Evolutionary conservation across 2,888 invertebrate species (phyloP), one percentile per base, ranked within the genome.

Genomic region (Euzophera pinguis): DNA sequence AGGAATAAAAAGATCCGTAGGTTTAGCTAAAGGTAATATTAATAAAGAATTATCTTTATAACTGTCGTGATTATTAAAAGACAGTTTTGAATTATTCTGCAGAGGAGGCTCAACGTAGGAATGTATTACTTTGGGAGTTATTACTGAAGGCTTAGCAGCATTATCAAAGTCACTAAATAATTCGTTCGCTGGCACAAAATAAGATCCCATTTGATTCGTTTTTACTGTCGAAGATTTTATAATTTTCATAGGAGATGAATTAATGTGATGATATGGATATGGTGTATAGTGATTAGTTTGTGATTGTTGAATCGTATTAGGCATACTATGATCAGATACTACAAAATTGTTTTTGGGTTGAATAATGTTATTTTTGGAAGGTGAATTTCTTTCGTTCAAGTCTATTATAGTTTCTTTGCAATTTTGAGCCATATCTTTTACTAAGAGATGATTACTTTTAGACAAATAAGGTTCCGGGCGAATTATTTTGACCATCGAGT

Each of bases 401-500:
- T 45, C 32, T 14, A 32, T 1, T 13, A 9, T n/a, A 5, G 29
- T 29, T 13, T 16, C 10, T 4, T 45, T 12, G n/a, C 10, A 45
- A 10, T 12, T 45, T 32, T 32, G 9, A 5, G 2, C 27, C 1
- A n/a, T 14, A 45, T 29, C 65, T 50, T 13, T 50, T 47, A 4
- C 10, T 7, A 7, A 35, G 7, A 47, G n/a, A 51, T 14, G 65
- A 34, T 59, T 55, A 29, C 56, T 53, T 27, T 50, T 60, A 0
- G 66, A 39, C 13, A 73, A 42, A 13, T 73, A 60, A 29, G 64
- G 62, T 56, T 73, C 72, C 1, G 75, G 61, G 7, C 73, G 66
- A 50, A 76, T 69, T 9, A 64, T 70, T 70, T 81, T 76, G 12
- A 77, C 70, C 14, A 74, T 74, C 45, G 67, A 56, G 32, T 70